phyloP scores from a whole-genome alignment of 2,113 vertebrate genomes.

The Pristiophorus japonicus region DNA sequence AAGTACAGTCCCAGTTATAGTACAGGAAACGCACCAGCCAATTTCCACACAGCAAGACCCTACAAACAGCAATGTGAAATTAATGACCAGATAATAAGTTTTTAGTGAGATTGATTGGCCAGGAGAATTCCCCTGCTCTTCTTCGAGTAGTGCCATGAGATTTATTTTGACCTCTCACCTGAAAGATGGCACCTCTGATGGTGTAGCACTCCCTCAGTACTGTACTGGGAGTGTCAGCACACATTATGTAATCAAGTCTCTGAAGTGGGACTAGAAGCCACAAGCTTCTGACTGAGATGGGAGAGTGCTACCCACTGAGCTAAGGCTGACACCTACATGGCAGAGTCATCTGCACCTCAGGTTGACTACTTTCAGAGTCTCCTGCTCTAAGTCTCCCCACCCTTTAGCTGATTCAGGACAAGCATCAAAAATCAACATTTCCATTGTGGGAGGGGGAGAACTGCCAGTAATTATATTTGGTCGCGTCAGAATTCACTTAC shows the following conservation, averaged over 20 bases:
- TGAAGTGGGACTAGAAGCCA: background rate
- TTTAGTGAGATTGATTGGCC: too few species aligned
- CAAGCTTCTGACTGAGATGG: background rate
- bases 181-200: background rate
- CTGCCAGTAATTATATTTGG: background rate
- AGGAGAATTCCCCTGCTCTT: too few species aligned
- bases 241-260: background rate
- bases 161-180: background rate
- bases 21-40: too few species aligned
- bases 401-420: background rate
- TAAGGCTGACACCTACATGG: background rate
- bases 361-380: too few species aligned
- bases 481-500: background rate
- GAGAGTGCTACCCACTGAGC: background rate
- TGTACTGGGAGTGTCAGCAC: too few species aligned
- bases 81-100: too few species aligned
- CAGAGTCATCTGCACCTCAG: background rate
- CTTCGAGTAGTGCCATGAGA: too few species aligned
- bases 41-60: too few species aligned
- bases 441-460: background rate
- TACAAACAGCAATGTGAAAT: too few species aligned
- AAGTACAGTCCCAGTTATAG: too few species aligned
- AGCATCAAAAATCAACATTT: background rate
- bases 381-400: background rate
- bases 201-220: background rate